Evolutionary conservation across 2,113 vertebrate species (phyloP).

Genomic region (Hippocampus barbouri): DNA sequence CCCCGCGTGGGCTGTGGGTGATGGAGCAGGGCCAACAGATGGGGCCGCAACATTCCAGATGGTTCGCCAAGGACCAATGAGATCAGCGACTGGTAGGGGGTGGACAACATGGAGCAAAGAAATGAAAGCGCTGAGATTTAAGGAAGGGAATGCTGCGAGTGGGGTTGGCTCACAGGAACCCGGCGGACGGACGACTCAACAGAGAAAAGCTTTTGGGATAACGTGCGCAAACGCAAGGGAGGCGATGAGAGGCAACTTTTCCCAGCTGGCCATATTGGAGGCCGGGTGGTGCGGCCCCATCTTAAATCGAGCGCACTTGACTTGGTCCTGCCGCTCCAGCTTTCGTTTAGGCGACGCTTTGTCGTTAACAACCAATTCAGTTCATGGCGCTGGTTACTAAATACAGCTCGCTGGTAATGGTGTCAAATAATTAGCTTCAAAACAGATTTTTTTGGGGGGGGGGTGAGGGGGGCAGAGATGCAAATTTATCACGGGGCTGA

Average conservation of each 20-base stretch:
- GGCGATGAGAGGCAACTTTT: background rate
- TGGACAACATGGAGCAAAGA: background rate
- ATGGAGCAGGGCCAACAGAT: background rate
- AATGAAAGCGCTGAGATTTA: background rate
- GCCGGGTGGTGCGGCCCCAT: background rate
- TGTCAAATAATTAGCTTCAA: background rate
- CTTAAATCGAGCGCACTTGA: background rate
- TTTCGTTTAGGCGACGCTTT: background rate
- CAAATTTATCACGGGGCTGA: background rate
- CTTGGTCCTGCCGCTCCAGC: background rate
- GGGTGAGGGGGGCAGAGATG: background rate
- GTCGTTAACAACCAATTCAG: background rate
- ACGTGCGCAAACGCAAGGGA: background rate
- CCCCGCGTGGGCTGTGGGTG: background rate
- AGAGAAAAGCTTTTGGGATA: conserved; percentile 3
- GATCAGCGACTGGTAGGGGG: background rate
- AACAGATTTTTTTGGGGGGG: background rate
- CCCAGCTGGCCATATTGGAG: background rate
- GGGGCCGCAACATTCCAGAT: background rate
- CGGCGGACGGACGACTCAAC: background rate
- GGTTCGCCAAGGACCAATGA: conserved; percentile 3
- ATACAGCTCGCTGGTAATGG: background rate
- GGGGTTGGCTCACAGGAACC: background rate
- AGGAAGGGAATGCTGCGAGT: background rate
- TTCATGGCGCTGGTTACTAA: background rate